A percentile compares a stretch with the other conserved stretches of the same genome.
phyloP scores from a whole-genome alignment of 2,888 invertebrate species.

The Rhopalosiphum nymphaeae region DNA sequence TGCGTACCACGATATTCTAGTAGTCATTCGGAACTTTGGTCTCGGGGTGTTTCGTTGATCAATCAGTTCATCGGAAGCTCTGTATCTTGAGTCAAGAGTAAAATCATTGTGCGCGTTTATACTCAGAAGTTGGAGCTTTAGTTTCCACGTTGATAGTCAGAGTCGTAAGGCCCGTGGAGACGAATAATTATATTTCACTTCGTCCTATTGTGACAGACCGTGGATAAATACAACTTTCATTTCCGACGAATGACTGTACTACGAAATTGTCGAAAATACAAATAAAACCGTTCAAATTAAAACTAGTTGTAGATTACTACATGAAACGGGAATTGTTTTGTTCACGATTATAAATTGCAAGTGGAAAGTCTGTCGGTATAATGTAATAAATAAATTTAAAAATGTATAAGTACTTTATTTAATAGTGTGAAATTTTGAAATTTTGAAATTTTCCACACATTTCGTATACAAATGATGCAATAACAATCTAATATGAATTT shows the following conservation, averaged over 20 bases:
- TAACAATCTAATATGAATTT: background rate
- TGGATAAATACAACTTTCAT: background rate
- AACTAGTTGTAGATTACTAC: background rate
- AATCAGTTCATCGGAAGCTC: background rate
- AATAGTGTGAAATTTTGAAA: background rate
- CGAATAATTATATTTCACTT: background rate
- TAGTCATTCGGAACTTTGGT: background rate
- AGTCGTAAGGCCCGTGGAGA: background rate
- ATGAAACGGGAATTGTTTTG: background rate
- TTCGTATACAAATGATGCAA: background rate
- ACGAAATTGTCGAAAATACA: background rate
- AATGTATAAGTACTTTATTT: background rate
- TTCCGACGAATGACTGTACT: background rate
- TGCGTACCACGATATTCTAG: no score
- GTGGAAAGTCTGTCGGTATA: background rate
- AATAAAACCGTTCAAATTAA: background rate
- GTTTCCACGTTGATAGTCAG: background rate
- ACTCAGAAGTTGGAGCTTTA: background rate
- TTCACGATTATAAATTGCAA: background rate
- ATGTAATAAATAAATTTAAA: background rate
- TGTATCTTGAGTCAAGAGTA: background rate
- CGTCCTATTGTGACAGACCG: background rate
- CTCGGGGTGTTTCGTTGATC: background rate
- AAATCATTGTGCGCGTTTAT: background rate
- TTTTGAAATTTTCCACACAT: background rate